A percentile compares a stretch with the other conserved stretches of the same genome.
Evolutionary conservation across 2,797 vertebrate species (phyloP).

Genomic region (Anguilla marmorata): DNA sequence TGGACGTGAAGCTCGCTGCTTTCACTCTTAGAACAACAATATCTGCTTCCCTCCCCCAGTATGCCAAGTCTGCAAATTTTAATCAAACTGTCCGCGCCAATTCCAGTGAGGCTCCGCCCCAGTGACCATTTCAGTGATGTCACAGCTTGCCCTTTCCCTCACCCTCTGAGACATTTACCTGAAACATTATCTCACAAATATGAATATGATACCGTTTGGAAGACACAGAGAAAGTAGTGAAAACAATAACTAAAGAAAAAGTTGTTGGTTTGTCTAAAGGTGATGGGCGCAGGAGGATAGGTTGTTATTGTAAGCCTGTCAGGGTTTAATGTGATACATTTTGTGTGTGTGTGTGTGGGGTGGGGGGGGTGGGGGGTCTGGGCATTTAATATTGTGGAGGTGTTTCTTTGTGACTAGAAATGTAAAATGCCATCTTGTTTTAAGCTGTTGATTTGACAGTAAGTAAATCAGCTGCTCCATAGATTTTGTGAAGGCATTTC

Average conservation of each 20-base stretch:
- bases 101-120: constrained; percentile 49
- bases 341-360: neutral
- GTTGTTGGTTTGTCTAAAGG: neutral
- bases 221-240: neutral
- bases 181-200: neutral
- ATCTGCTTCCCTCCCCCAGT: constrained; percentile 48
- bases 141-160: neutral
- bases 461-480: neutral
- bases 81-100: constrained; percentile 59
- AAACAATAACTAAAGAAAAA: neutral
- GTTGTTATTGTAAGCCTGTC: neutral
- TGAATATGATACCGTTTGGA: neutral
- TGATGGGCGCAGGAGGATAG: neutral
- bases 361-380: neutral
- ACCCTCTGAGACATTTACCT: neutral
- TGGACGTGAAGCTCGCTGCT: constrained; percentile 34
- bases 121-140: constrained; percentile 13
- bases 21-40: constrained; percentile 48
- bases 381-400: neutral
- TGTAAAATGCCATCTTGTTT: neutral
- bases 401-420: constrained; percentile 10
- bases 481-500: neutral
- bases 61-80: constrained; percentile 55
- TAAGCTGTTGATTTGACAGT: neutral
- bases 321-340: constrained; percentile 9